Percentiles rank a stretch among this genome's conserved stretches.
Evolutionary conservation across 2,797 vertebrate genomes (phyloP).

Genomic region (Diplodus puntazzo): DNA sequence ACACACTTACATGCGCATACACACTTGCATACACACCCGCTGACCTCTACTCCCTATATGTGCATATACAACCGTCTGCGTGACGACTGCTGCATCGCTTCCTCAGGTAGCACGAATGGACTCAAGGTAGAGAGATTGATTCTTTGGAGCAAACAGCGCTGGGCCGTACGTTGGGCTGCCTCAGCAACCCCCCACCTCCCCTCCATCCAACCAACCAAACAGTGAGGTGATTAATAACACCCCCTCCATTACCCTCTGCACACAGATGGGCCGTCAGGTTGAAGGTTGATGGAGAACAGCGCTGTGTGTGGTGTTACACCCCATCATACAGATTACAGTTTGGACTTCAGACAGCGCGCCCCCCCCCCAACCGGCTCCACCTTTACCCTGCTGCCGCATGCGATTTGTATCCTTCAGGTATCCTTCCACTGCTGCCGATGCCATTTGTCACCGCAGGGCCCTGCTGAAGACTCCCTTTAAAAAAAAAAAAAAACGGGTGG

Average conservation of each 20-base stretch:
- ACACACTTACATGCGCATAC: background rate
- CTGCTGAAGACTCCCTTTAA: conserved; percentile 61
- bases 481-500: conserved; percentile 33
- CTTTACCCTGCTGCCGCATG: conserved; percentile 47
- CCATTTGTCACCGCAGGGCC: conserved; percentile 70
- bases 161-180: conserved; percentile 52
- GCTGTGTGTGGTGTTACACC: conserved; percentile 70
- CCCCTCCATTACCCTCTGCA: conserved; percentile 80
- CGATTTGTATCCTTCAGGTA: conserved; percentile 80
- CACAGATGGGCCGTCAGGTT: conserved; percentile 81
- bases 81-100: conserved; percentile 9
- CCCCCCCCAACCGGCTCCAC: conserved; percentile 25
- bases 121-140: conserved; percentile 76
- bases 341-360: conserved; percentile 61
- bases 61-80: conserved; percentile 8
- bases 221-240: conserved; percentile 76
- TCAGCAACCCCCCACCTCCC: conserved; percentile 47
- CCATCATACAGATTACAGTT: conserved; percentile 77
- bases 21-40: conserved; percentile 5
- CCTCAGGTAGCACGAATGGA: conserved; percentile 42
- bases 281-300: conserved; percentile 84
- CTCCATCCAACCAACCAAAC: conserved; percentile 54
- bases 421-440: conserved; percentile 63
- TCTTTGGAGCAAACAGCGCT: conserved; percentile 47
- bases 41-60: background rate